Base-by-base conservation (phyloP, 2,797 vertebrate genomes). In the Uromys caudimaculatus region DNA sequence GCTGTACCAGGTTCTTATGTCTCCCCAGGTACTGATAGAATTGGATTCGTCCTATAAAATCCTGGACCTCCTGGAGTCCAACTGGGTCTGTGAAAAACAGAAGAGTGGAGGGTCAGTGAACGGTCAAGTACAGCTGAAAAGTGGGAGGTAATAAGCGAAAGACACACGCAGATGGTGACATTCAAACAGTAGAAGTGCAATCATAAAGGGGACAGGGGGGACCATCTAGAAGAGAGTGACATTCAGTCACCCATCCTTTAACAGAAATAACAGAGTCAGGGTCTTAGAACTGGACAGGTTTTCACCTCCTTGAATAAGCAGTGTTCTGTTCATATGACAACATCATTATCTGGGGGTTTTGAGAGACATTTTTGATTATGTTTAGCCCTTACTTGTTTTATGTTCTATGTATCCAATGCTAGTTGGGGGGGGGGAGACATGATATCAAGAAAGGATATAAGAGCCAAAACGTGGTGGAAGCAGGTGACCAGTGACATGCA, bases 21-120 rank as follows among this genome's bases (percentile, higher is more conserved):
- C 85, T 98, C 23, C 99, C 99, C 86, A 99, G 98, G 98, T 98
- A 98, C 41, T 99, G 98, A 97, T 99, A 97, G 98, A 99, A 99
- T n/a, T 99, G 98, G 7, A 99, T 99, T 94, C 99, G 99, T 67
- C 98, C 99, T 93, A 99, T 98, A 98, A 99, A 99, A 97, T 97
- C 98, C 95, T 99, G 99, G 69, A 99, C 98, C 95, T 99, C 99
- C 2, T 95, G 96, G 38, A 98, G 97, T 75, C 98, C 98, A 17
- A 98, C 98, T 47, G 97, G 50, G 64, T 97, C 96, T 98, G 82
- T 16, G 71, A 52, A 90, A 21, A 38, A 96, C 23, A 89, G 41
- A 84, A 91, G 64, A 95, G 5, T 21, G 29, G 11, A 44, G 11
- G 29, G 27, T 47, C n/a, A 58, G 32, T 71, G 50, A 94, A 21